Conservation (phyloP, 2,113 vertebrate genomes). For the Brienomyrus longianalis region DNA sequence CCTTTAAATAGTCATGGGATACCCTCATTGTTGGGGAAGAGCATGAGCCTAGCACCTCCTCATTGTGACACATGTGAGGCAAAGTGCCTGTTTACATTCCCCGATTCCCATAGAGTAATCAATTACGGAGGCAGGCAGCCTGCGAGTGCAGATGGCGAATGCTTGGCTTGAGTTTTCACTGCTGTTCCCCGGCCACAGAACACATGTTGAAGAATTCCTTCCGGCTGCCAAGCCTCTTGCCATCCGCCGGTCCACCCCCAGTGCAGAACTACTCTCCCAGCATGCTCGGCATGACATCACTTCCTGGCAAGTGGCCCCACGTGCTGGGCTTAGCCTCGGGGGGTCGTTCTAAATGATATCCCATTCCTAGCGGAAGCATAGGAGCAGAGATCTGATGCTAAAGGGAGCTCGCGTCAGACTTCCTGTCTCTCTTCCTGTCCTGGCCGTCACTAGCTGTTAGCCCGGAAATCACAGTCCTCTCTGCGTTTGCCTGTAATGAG, state of each 20-base stretch:
- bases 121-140: slow-evolving; percentile 13
- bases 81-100: slow-evolving; percentile 1
- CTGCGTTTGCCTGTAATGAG: slow-evolving; percentile 18
- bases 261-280: slow-evolving; percentile 24
- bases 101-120: not conserved
- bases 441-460: not conserved
- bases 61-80: not conserved
- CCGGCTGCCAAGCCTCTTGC: slow-evolving; percentile 28
- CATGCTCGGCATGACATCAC: slow-evolving; percentile 32
- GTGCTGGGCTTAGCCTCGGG: not conserved
- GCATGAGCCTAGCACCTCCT: not conserved
- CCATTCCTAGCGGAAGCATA: not conserved
- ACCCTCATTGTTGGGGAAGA: not conserved
- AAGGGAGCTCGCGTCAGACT: not conserved
- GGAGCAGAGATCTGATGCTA: not conserved
- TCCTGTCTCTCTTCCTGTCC: not conserved
- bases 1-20: not conserved
- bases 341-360: not conserved
- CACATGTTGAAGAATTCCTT: slow-evolving; percentile 16
- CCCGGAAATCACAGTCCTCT: not conserved
- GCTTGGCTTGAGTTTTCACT: slow-evolving; percentile 3
- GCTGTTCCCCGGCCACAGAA: slow-evolving; percentile 13
- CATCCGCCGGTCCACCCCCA: slow-evolving; percentile 11
- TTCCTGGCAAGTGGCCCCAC: slow-evolving; percentile 30
- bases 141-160: slow-evolving; percentile 32